Evolutionary conservation across 2,797 vertebrate genomes (phyloP).

Genomic region (Rhodeus uyekii): DNA sequence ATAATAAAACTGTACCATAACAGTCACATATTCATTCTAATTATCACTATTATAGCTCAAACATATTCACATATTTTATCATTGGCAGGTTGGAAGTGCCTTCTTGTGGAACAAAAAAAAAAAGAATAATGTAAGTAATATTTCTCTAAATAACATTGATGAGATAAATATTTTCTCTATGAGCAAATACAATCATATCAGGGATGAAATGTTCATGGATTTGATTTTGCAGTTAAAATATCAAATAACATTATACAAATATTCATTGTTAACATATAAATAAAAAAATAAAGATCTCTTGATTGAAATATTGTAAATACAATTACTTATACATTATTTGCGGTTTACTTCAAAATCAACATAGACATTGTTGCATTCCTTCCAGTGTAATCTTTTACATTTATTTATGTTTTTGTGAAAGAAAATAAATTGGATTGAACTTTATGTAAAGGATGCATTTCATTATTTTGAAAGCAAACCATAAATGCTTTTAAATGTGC

Average conservation of each 20-base stretch:
- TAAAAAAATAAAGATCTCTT: conserved; percentile 33
- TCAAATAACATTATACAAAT: not conserved
- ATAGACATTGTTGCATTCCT: not conserved
- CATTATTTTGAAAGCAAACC: not conserved
- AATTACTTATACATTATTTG: not conserved
- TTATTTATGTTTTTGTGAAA: not conserved
- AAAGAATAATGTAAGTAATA: not conserved
- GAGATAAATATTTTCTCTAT: not conserved
- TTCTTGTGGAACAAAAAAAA: not conserved
- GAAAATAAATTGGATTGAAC: not conserved
- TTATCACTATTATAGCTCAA: not conserved
- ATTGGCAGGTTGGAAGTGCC: not conserved
- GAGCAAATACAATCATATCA: not conserved
- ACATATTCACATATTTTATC: not conserved
- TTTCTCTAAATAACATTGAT: not conserved
- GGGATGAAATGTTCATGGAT: not conserved
- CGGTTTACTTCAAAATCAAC: not conserved
- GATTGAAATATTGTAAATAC: not conserved
- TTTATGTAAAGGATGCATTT: not conserved
- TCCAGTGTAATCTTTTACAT: not conserved
- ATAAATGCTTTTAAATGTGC: not conserved
- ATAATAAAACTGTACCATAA: not conserved
- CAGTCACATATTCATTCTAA: not conserved
- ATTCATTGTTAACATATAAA: not conserved
- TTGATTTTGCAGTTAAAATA: not conserved